Base-by-base conservation (phyloP, 2,113 vertebrate genomes). In the Anolis carolinensis region DNA sequence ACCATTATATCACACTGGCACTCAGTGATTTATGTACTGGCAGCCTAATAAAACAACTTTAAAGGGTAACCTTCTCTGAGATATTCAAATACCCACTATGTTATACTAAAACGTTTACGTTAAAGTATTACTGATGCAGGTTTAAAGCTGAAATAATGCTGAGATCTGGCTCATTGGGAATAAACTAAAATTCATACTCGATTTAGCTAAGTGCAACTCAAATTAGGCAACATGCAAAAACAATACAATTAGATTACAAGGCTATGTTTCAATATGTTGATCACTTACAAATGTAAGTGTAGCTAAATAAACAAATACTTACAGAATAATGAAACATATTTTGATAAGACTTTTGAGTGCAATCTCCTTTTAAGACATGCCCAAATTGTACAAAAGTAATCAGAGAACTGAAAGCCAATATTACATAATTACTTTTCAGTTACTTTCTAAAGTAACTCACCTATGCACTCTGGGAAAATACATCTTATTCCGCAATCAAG, bases 391-490 rank as follows among this genome's bases (percentile, higher is more conserved):
- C 59, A 9, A 82, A 0, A 21, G 48, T 79, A 1, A n/a, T 27
- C 73, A 34, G 32, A 72, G 87, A 92, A 87, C 75, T 27, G 89
- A 87, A 87, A 20, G 74, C 0, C 83, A 76, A 30, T 52, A 79
- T 11, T 3, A 84, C 21, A 90, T 0, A 83, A 8, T 5, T 91
- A 89, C 4, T 34, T 65, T 83, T 65, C 81, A 89, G 23, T 84
- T 92, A 52, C 36, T 73, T 84, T 75, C 10, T 13, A 32, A 83
- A 82, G 71, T 73, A 91, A 94, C 93, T 94, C 88, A 94, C 87
- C 93, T 87, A 83, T 59, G 23, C 5, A 89, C 52, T 63, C 86
- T 67, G n/a, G 93, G 80, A 78, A 89, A 85, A 87, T 68, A 87
- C 55, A 83, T 91, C 88, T 86, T 92, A 82, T 63, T 82, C 90